Evolutionary conservation across 2,113 vertebrate genomes (phyloP).

Genomic region (Felis catus): DNA sequence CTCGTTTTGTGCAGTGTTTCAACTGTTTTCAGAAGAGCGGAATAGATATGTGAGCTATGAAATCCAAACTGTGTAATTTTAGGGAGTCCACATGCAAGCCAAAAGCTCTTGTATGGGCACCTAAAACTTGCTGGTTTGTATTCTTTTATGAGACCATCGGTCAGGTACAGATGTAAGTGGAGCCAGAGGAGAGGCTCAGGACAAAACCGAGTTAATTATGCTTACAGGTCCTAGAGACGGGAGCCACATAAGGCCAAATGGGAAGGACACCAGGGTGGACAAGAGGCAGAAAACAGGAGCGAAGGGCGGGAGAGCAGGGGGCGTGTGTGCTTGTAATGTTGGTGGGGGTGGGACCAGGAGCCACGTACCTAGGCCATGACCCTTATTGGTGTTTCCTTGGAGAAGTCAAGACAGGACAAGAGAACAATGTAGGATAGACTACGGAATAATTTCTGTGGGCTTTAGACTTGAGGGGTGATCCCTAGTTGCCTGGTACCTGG

Average conservation of each 20-base stretch:
- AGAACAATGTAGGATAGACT: neutral
- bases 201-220: no score
- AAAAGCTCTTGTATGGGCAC: neutral
- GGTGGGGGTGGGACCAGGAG: neutral
- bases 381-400: neutral
- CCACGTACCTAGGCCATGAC: fast-evolving
- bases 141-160: neutral
- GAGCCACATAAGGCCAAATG: neutral
- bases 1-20: neutral
- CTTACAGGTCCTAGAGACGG: neutral
- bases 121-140: neutral
- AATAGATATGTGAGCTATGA: neutral
- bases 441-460: neutral
- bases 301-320: no score
- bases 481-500: neutral
- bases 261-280: neutral
- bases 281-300: neutral
- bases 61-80: neutral
- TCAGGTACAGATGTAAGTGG: neutral
- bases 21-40: neutral
- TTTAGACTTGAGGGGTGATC: neutral
- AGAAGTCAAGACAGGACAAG: neutral
- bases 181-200: neutral
- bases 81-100: neutral
- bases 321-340: no score